A percentile compares a stretch with the other conserved stretches of the same genome.
These are phyloP conservation scores for Charina bottae DNA, from an alignment of 2,113 vertebrate genomes.

Conservation along the genomic window DNA sequence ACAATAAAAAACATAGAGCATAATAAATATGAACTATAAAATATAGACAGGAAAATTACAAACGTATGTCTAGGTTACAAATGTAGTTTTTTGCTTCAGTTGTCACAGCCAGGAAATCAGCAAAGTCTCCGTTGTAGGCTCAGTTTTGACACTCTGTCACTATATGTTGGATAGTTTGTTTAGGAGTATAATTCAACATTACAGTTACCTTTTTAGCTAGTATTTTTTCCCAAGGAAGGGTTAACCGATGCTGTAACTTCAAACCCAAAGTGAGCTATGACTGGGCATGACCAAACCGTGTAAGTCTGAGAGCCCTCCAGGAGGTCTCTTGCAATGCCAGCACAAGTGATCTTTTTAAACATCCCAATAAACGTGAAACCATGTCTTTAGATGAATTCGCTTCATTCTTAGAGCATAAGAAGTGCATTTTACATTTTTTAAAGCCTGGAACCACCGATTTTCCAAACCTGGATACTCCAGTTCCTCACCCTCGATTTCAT, in stretches of 20 bases:
- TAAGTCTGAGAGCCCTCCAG: background rate
- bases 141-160: no score
- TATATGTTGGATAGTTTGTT: no score
- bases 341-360: background rate
- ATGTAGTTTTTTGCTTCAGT: no score
- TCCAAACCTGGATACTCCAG: background rate
- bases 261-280: no score
- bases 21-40: no score
- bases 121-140: no score
- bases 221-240: background rate
- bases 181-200: background rate
- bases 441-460: background rate
- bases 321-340: background rate
- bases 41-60: no score
- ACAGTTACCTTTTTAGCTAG: background rate
- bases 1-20: no score
- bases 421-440: background rate
- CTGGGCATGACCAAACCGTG: background rate
- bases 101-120: no score
- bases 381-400: background rate
- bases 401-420: background rate
- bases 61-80: no score
- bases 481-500: background rate
- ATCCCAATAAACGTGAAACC: background rate
- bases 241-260: no score